Percentiles rank a stretch among this genome's conserved stretches.
Conservation (phyloP, 2,888 invertebrate genomes). For the Noctua pronuba region DNA sequence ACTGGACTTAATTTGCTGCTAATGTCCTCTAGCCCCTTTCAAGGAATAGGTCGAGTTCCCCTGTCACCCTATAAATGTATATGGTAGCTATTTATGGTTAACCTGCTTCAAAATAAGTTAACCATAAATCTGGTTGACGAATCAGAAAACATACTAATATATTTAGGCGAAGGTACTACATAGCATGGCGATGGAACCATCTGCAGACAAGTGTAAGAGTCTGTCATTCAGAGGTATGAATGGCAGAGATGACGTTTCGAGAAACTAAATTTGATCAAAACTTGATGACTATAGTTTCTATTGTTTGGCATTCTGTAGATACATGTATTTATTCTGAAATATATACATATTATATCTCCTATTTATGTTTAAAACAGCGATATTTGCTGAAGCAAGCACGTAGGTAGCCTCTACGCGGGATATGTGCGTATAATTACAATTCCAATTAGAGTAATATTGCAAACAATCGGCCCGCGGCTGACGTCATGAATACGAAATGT, state of each 20-base stretch:
- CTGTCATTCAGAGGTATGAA: not conserved
- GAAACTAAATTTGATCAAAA: not conserved
- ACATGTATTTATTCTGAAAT: not conserved
- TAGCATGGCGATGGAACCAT: not conserved
- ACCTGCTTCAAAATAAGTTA: too few relatives aligned
- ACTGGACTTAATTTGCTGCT: too few relatives aligned
- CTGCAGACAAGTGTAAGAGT: not conserved
- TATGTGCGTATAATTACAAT: slow-evolving; percentile 88
- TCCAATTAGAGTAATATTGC: slow-evolving; percentile 90
- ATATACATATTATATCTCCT: not conserved
- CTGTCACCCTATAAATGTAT: too few relatives aligned
- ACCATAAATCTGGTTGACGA: not conserved
- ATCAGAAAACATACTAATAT: not conserved
- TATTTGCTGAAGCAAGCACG: slow-evolving; percentile 72
- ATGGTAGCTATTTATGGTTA: too few relatives aligned
- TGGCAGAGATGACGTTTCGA: not conserved
- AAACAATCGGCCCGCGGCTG: slow-evolving; percentile 89
- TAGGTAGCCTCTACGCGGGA: slow-evolving; percentile 76
- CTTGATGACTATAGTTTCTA: not conserved
- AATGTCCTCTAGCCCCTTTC: too few relatives aligned
- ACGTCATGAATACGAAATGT: slow-evolving; percentile 90
- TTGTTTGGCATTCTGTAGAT: not conserved
- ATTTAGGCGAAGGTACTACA: too few relatives aligned
- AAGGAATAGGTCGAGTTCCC: too few relatives aligned
- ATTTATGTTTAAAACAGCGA: slow-evolving; percentile 5